Percentiles rank a stretch among this genome's conserved stretches.
Evolutionary conservation across 2,888 invertebrate genomes (phyloP).

Genomic region (Drosophila tanythrix): DNA sequence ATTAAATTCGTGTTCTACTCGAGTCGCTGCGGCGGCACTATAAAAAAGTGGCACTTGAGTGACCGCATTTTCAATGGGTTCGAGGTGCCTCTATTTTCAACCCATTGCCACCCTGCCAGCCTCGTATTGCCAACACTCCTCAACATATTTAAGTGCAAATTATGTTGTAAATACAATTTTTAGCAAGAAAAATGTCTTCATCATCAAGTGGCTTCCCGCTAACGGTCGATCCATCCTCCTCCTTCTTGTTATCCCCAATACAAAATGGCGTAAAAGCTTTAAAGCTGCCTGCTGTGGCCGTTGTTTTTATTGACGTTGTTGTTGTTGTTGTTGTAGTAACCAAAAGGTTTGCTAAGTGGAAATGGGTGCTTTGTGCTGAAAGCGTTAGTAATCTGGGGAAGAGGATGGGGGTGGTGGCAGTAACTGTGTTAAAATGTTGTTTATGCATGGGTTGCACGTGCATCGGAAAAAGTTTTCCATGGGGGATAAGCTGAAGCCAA

Average conservation of each 20-base stretch:
- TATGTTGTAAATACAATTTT: conserved; percentile 79
- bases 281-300: conserved; percentile 26
- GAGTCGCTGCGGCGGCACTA: conserved; percentile 28
- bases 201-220: conserved; percentile 64
- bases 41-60: conserved; percentile 72
- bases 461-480: conserved; percentile 10
- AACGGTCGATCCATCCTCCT: conserved; percentile 24
- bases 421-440: conserved; percentile 34
- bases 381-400: not conserved
- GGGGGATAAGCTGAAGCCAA: not conserved
- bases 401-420: not conserved
- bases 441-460: conserved; percentile 26
- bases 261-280: conserved; percentile 55
- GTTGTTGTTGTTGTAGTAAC: conserved; percentile 21
- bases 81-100: conserved; percentile 40
- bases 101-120: not conserved
- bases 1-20: conserved; percentile 61
- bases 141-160: conserved; percentile 64
- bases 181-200: conserved; percentile 75
- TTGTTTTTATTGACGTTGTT: conserved; percentile 11
- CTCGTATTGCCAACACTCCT: not conserved
- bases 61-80: conserved; percentile 65
- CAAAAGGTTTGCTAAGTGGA: conserved; percentile 72
- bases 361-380: conserved; percentile 62
- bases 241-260: conserved; percentile 4